Evolutionary conservation across 2,888 invertebrate species (phyloP).

Genomic region (Sinelater perroti): DNA sequence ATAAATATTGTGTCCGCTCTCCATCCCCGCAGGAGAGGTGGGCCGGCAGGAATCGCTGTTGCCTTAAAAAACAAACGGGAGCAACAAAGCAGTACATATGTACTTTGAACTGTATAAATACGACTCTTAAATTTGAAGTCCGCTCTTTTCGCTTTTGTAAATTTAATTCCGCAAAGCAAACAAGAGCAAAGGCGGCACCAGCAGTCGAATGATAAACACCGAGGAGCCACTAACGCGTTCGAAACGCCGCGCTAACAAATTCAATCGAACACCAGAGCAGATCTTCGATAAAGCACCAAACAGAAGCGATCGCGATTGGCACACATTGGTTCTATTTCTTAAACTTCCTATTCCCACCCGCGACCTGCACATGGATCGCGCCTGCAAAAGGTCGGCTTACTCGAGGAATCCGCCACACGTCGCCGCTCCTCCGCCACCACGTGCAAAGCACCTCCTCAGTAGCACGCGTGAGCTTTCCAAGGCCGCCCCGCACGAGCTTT

Average conservation of each 20-base stretch:
- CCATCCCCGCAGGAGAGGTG: neutral
- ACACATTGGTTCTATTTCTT: constrained; percentile 43
- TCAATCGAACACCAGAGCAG: constrained; percentile 44
- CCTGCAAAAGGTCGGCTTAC: constrained; percentile 38
- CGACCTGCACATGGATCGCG: constrained; percentile 21
- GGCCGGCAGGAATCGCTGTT: neutral
- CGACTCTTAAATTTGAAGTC: constrained; percentile 29
- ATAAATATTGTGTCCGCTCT: neutral
- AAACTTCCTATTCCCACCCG: constrained; percentile 35
- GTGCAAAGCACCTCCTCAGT: neutral
- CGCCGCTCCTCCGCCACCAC: constrained; percentile 22
- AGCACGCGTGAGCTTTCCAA: neutral
- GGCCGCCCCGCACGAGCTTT: too few species aligned
- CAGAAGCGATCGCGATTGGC: constrained; percentile 45
- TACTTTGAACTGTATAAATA: constrained; percentile 26
- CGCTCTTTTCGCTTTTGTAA: constrained; percentile 30
- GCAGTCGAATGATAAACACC: constrained; percentile 33
- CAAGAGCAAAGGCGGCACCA: constrained; percentile 12
- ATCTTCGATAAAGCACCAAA: constrained; percentile 44
- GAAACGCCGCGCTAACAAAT: constrained; percentile 41
- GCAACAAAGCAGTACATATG: constrained; percentile 15
- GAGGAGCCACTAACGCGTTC: constrained; percentile 35
- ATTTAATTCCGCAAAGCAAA: constrained; percentile 33
- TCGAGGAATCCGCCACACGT: constrained; percentile 24
- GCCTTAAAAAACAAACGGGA: constrained; percentile 24